Base-by-base conservation (phyloP, 2,113 vertebrate genomes). In the Gymnobelideus leadbeateri region DNA sequence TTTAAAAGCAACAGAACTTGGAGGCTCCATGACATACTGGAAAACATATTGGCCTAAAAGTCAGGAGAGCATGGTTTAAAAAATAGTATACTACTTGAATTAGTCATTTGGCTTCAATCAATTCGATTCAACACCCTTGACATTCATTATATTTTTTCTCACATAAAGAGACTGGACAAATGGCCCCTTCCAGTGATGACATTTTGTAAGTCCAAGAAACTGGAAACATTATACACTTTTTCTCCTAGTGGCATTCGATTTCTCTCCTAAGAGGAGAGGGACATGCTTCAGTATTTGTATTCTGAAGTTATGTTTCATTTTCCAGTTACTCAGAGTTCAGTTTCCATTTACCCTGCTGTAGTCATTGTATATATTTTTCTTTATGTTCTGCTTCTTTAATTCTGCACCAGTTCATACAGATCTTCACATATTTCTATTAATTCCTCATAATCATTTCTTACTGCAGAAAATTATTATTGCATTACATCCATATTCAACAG, bases 1-100 rank as follows among this genome's bases (percentile, higher is more conserved):
- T 92, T 97, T 96, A 77, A 68, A 54, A 43, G 4, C 31, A 93
- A 47, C 3, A 89, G 49, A 95, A 47, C 25, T 95, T 55, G 77
- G 90, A 91, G 25, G 25, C 55, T 57, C 25, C 55, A 31, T 57
- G 55, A 5, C 55, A 31, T 57, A 57, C 2, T 10, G 55, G 8
- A 57, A 57, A 57, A 8, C 26, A 57, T 57, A 28, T 9, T 57
- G 26, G 26, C 11, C 25, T 2, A 10, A 7, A 57, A 57, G 8
- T 57, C 55, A 57, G 9, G 25, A 28, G 8, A 57, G 8, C 26
- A 57, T 28, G 8, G 55, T 31, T 61, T 61, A 61, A 61, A 28
- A 31, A 61, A 4, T 61, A 31, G 28, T 3, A 12, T 61, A 7
- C 26, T 61, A 10, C 28, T 26, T 61, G 57, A 31, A 61, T 61